phyloP scores from a whole-genome alignment of 2,888 invertebrate genomes.

The Aphidoletes aphidimyza region DNA sequence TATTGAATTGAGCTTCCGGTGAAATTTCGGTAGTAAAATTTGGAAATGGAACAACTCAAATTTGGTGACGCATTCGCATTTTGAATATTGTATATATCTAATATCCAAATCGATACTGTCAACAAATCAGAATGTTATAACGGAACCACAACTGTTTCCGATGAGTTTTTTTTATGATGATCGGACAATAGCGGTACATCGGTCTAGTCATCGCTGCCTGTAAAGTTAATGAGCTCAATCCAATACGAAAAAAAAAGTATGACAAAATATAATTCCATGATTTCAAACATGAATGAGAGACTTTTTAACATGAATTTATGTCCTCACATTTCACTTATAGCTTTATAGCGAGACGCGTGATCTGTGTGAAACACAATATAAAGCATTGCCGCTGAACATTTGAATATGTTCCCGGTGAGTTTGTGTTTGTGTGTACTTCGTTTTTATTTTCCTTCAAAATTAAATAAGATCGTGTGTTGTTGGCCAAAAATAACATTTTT shows the following conservation, averaged over 20 bases:
- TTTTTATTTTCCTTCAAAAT: too few relatives aligned
- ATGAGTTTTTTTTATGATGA: background rate
- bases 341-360: too few relatives aligned
- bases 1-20: background rate
- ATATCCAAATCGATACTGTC: too few relatives aligned
- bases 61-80: background rate
- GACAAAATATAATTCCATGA: background rate
- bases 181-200: background rate
- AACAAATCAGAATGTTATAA: background rate
- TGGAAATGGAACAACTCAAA: background rate
- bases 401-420: background rate
- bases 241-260: background rate
- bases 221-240: background rate
- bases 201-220: too few relatives aligned
- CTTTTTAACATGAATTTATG: too few relatives aligned
- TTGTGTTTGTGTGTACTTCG: background rate
- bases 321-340: too few relatives aligned
- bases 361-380: too few relatives aligned
- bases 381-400: too few relatives aligned
- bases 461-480: background rate
- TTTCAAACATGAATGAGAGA: too few relatives aligned
- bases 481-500: slow-evolving; percentile 31
- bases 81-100: too few relatives aligned
- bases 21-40: slow-evolving; percentile 1
- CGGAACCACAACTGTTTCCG: background rate